A percentile compares a stretch with the other conserved stretches of the same genome.
Evolutionary conservation across 2,113 vertebrate species (phyloP).

Genomic region (Syrmaticus mikado): DNA sequence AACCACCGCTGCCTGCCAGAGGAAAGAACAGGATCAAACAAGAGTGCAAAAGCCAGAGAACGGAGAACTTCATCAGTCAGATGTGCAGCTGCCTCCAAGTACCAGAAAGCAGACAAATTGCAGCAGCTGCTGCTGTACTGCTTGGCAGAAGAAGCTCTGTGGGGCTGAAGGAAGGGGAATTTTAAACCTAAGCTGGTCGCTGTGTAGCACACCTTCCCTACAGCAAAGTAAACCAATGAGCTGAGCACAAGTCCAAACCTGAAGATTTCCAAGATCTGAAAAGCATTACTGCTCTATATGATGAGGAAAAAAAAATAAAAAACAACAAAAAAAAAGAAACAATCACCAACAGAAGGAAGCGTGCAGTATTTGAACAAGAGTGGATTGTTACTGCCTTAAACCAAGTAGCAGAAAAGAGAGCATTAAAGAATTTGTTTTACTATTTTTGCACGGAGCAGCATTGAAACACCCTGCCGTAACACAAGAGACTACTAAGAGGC

Average conservation of each 20-base stretch:
- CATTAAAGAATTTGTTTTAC: neutral
- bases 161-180: neutral
- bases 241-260: neutral
- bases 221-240: neutral
- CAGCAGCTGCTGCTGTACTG: neutral
- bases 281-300: neutral
- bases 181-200: neutral
- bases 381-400: neutral
- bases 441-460: neutral
- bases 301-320: neutral
- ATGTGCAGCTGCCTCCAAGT: neutral
- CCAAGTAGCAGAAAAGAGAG: neutral
- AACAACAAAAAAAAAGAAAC: neutral
- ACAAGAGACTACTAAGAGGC: neutral
- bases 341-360: neutral
- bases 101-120: neutral
- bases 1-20: slow-evolving; percentile 86
- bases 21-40: neutral
- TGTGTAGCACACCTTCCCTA: neutral
- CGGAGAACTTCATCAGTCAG: neutral
- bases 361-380: neutral
- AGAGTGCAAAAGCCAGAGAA: neutral
- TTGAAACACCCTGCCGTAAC: neutral
- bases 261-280: neutral
- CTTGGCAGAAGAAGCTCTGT: neutral